Evolutionary conservation across 2,888 invertebrate genomes (phyloP), one percentile per base, ranked within the genome.

Genomic region (Drosophila fulvimacula): DNA sequence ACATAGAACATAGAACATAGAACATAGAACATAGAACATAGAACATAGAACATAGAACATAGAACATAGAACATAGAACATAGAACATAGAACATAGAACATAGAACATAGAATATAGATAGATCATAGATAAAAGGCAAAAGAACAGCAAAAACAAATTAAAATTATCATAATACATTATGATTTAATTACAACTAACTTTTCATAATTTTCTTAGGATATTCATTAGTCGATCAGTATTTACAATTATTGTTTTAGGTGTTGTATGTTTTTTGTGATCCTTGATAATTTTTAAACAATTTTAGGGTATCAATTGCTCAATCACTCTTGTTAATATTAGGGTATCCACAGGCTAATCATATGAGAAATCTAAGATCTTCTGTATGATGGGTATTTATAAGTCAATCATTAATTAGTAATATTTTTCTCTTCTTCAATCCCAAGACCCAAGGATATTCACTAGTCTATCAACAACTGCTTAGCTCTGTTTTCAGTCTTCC

Each of bases 381-480:
- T 24, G n/a, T n/a, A n/a, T n/a, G n/a, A n/a, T n/a, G 24, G 24
- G 24, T 24, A 24, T 24, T 24, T 4, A 24, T 2, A 3, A 24
- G 24, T 24, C 24, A 4, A 24, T 24, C 24, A 24, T 24, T 24
- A 24, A 24, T 24, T 24, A 3, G 24, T 24, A 24, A 24, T 24
- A 2, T 24, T 24, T 4, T 24, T 4, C 4, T 24, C 24, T 24
- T 24, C 24, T 24, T 24, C 24, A 24, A 24, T 24, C n/a, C n/a
- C n/a, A n/a, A n/a, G n/a, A n/a, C n/a, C n/a, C 2, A n/a, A 38
- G 69, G 63, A 58, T 69, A 70, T 58, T 13, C 36, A 11, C 15
- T 21, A 1, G 59, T 30, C 42, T 15, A 17, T 6, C 19, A 36
- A 11, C 36, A 1, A 42, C 19, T 13, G 1, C 27, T 13, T n/a